Conservation (phyloP, 2,888 invertebrate species). For the Shargacucullia verbasci region DNA sequence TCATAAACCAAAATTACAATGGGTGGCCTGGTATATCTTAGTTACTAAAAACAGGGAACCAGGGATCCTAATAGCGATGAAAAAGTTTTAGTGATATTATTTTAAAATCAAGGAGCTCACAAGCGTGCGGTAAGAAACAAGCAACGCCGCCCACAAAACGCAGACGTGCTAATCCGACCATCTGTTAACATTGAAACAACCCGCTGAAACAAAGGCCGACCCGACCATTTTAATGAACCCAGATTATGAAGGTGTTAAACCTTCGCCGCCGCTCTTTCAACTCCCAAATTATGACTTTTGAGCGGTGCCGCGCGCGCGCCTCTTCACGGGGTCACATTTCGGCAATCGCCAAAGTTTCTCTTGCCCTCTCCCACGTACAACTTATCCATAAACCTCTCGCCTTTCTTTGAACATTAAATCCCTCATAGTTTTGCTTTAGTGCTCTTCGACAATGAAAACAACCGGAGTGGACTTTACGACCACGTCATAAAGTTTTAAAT, state of each 20-base stretch:
- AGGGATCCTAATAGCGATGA: slow-evolving; percentile 12
- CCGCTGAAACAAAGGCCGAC: slow-evolving; percentile 87
- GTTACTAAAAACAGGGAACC: too few species aligned
- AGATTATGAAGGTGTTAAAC: slow-evolving; percentile 89
- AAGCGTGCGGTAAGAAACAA: slow-evolving; percentile 61
- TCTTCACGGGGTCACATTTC: slow-evolving; percentile 85
- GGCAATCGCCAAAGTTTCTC: slow-evolving; percentile 76
- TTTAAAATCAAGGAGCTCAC: slow-evolving; percentile 51
- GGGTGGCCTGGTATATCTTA: too few species aligned
- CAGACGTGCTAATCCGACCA: slow-evolving; percentile 85
- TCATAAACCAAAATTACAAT: too few species aligned
- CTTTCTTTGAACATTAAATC: slow-evolving; percentile 77
- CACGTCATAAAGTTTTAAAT: slow-evolving; percentile 68
- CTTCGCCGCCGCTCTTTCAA: slow-evolving; percentile 85
- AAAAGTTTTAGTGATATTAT: slow-evolving; percentile 37
- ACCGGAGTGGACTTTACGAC: slow-evolving; percentile 74
- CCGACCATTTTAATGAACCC: slow-evolving; percentile 86
- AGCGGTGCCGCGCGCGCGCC: slow-evolving; percentile 72
- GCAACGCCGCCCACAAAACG: slow-evolving; percentile 69
- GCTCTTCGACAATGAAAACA: slow-evolving; percentile 58
- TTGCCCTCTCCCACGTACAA: slow-evolving; percentile 71
- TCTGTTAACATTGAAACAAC: slow-evolving; percentile 85
- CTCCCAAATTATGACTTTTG: slow-evolving; percentile 87
- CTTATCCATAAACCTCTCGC: slow-evolving; percentile 75
- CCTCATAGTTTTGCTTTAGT: slow-evolving; percentile 71